Evolutionary conservation across 1,140 invertebrate genomes (phyloP), one percentile per base, ranked within the genome.

Genomic region (Neodiprion fabricii): DNA sequence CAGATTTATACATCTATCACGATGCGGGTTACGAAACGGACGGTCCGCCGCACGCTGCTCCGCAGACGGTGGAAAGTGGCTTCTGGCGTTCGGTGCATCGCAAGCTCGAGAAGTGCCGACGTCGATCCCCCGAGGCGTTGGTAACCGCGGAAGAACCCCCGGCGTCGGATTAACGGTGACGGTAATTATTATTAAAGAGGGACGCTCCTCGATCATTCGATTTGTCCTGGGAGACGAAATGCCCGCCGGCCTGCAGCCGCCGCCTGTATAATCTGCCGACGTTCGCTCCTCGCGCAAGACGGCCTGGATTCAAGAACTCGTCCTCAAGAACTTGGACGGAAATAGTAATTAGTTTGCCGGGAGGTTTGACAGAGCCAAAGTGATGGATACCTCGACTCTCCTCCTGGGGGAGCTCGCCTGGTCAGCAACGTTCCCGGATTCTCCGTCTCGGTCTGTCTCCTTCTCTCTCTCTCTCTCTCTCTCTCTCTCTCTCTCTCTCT

Each of bases 291-390:
- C 72, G 74, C 67, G 68, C 68, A 14, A 14, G 68, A 70, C 21
- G 68, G 75, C 73, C 48, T 72, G 76, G 70, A 74, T 76, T 78
- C 76, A 79, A 76, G 28, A 40, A 75, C 72, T 65, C 14, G 67
- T 69, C 67, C 17, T 21, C 21, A 21, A 69, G 21, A 69, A 69
- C 14, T 69, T 69, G 5, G 3, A 21, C 40, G 28, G 28, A 69
- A 69, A 69, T 69, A 69, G 67, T 69, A 69, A 69, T 69, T 69
- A 69, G 21, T 69, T 69, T 23, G 14, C 67, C 14, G 11, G 23
- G 23, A 14, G 14, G 67, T 14, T 69, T 69, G 67, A 69, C 67
- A 23, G 67, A 69, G 21, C 21, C 67, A 69, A 69, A 69, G 67
- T 69, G 67, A 69, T 69, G 67, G 67, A 69, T 69, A 69, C 23